Evolutionary conservation across 2,113 vertebrate species (phyloP).

Genomic region (Pimephales promelas): DNA sequence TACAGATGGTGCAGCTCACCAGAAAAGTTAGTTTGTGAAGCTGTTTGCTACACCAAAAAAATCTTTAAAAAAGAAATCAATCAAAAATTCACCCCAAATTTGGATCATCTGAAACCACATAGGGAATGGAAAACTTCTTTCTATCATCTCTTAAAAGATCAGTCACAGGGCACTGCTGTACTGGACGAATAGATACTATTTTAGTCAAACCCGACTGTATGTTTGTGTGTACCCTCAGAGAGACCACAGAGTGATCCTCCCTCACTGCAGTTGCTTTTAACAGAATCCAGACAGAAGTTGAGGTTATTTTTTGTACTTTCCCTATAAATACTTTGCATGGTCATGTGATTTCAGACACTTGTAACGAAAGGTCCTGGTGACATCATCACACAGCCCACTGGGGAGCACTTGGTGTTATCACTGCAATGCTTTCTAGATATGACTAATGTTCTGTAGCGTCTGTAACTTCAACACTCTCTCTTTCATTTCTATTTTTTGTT

Average conservation of each 20-base stretch:
- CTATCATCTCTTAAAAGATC: neutral
- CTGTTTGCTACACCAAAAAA: neutral
- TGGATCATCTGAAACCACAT: neutral
- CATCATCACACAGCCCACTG: constrained; percentile 57
- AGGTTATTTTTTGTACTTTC: constrained; percentile 42
- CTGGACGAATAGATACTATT: neutral
- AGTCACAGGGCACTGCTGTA: neutral
- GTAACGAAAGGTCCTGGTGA: constrained; percentile 60
- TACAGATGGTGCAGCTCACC: neutral
- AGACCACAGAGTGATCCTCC: constrained; percentile 29
- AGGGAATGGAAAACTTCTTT: neutral
- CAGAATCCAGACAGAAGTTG: constrained; percentile 37
- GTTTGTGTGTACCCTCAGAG: constrained; percentile 22
- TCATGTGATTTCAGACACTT: constrained; percentile 56
- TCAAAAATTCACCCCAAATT: neutral
- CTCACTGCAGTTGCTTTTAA: constrained; percentile 30
- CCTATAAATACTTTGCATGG: constrained; percentile 60
- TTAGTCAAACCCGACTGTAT: constrained; percentile 24
- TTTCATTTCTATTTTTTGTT: constrained; percentile 19
- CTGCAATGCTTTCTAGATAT: constrained; percentile 56
- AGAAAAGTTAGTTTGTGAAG: neutral
- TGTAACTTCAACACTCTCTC: constrained; percentile 35
- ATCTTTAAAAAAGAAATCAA: neutral
- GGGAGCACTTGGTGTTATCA: constrained; percentile 61
- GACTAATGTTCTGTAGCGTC: constrained; percentile 56